A percentile compares a stretch with the other conserved stretches of the same genome.
These are phyloP conservation scores for Drosophila busckii DNA, from an alignment of 1,140 invertebrate genomes.

Conservation along the genomic window DNA sequence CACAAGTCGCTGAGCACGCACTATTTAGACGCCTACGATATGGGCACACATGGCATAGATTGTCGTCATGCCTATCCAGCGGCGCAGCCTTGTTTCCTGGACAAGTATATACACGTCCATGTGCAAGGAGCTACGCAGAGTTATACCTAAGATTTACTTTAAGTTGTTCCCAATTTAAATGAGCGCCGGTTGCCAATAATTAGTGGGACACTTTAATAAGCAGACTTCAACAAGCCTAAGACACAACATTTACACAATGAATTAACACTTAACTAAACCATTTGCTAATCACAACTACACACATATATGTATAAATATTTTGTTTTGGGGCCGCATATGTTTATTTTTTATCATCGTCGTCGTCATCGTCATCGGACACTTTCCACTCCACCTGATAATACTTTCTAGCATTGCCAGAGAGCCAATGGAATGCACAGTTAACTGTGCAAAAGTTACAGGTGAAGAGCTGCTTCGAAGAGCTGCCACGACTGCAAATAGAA, in stretches of 20 bases:
- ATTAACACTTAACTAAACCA: slow-evolving; percentile 48
- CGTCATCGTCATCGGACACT: slow-evolving; percentile 54
- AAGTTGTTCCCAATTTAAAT: slow-evolving; percentile 1
- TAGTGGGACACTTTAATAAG: slow-evolving; percentile 25
- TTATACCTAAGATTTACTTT: slow-evolving; percentile 11
- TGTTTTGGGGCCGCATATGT: too few species aligned
- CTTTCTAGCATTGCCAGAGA: slow-evolving; percentile 51
- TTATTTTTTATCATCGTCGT: slow-evolving; percentile 9
- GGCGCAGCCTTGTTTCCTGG: slow-evolving; percentile 40
- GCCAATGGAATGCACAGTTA: slow-evolving; percentile 57
- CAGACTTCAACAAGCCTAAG: slow-evolving; percentile 17
- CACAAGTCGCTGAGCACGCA: slow-evolving; percentile 32
- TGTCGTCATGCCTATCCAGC: slow-evolving; percentile 38
- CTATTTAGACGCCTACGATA: slow-evolving; percentile 44
- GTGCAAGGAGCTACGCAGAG: slow-evolving; percentile 45
- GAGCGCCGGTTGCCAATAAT: slow-evolving; percentile 40
- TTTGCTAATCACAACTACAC: too few species aligned
- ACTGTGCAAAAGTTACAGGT: slow-evolving; percentile 73
- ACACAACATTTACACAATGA: slow-evolving; percentile 55
- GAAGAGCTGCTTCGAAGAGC: slow-evolving; percentile 68
- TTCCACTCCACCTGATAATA: slow-evolving; percentile 67
- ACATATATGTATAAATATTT: slow-evolving; percentile 41
- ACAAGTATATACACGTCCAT: slow-evolving; percentile 53
- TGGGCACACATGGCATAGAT: slow-evolving; percentile 52
- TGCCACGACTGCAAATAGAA: slow-evolving; percentile 53